Evolutionary conservation across 2,888 invertebrate genomes (phyloP), one percentile per base, ranked within the genome.

Genomic region (Papilio gigon): DNA sequence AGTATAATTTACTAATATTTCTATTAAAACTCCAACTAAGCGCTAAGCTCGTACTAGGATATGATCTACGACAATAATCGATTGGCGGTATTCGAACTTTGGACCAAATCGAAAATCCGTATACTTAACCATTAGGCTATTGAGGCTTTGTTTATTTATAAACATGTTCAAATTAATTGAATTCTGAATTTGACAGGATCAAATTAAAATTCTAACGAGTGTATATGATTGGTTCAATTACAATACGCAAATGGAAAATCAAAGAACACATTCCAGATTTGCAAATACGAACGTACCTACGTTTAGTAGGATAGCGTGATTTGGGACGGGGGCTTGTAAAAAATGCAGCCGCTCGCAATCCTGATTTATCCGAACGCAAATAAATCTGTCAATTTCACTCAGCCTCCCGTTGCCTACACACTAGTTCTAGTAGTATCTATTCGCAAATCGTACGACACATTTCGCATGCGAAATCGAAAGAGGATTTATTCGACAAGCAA

Each of bases 331-430:
- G 71, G 73, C 78, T 77, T 78, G 82, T 88, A 88, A 90, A 90
- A 90, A 90, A 86, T 87, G 86, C 88, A 90, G 80, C 76, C 82
- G 79, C 78, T 78, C 81, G 82, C 87, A 84, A 84, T 84, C 82
- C 86, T 77, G 80, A 84, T 83, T 88, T 86, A 88, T 85, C 83
- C 85, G 78, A 81, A 84, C 87, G 85, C 84, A 86, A 90, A 91
- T 91, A 91, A 90, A 91, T 90, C 90, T 90, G 90, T 90, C 91
- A 90, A 89, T 90, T 89, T 89, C 91, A 89, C 86, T 90, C 89
- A 88, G 79, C 81, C 85, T 83, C 81, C 85, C 82, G 79, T 80
- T 81, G 81, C 75, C 83, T 80, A 79, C 81, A 78, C 80, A 79
- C 79, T 82, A 75, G 75, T 72, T 73, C 61, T 68, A 72, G 68